Conservation (phyloP, 2,113 vertebrate species). For the Thermophis baileyi region DNA sequence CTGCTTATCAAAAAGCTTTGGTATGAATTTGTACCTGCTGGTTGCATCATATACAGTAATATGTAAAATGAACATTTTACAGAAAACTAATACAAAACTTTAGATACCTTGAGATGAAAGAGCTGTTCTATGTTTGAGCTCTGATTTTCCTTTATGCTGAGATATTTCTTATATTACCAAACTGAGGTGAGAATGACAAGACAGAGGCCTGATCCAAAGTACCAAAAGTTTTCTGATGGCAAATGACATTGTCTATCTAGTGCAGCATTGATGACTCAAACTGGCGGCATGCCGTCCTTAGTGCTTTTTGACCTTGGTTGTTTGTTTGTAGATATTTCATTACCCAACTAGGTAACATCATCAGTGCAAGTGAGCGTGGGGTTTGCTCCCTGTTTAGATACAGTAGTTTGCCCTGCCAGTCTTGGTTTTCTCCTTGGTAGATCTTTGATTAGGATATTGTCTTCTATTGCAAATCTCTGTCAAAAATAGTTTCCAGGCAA, state of each 20-base stretch:
- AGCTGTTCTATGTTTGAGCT: background rate
- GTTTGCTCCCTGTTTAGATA: background rate
- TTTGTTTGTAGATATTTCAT: background rate
- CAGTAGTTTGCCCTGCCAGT: background rate
- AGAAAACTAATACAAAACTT: background rate
- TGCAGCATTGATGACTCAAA: background rate
- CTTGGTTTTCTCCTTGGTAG: background rate
- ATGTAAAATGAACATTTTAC: constrained; percentile 15
- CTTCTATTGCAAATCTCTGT: background rate
- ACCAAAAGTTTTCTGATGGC: background rate
- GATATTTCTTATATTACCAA: background rate
- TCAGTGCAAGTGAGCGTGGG: background rate
- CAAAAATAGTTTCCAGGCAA: background rate
- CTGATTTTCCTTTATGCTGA: background rate
- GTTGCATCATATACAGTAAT: background rate
- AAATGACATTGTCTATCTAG: background rate
- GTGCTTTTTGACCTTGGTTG: background rate
- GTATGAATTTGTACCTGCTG: background rate
- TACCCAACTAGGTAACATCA: background rate
- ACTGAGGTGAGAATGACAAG: background rate
- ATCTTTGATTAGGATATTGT: background rate
- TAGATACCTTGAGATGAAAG: constrained; percentile 6
- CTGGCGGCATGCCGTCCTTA: background rate
- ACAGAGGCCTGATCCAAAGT: background rate
- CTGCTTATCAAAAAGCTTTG: constrained; percentile 20